A percentile compares a stretch with the other conserved stretches of the same genome.
Evolutionary conservation across 2,113 vertebrate species (phyloP).

Genomic region (Lonchura striata): DNA sequence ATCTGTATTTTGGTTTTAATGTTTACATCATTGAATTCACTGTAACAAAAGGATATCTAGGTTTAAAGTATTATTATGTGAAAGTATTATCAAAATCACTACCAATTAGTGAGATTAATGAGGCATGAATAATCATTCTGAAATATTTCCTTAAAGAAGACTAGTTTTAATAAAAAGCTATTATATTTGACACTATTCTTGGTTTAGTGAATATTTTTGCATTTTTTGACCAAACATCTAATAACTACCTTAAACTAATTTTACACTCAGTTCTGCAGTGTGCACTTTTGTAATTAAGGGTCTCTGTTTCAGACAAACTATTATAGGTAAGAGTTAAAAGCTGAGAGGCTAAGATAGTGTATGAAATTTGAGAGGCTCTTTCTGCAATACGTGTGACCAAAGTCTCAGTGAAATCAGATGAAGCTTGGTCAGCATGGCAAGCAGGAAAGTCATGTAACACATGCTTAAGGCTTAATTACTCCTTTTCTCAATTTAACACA

Average conservation of each 20-base stretch:
- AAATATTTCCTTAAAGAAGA: background rate
- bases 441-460: background rate
- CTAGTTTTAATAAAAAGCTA: background rate
- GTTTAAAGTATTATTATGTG: background rate
- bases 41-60: background rate
- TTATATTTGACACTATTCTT: background rate
- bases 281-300: background rate
- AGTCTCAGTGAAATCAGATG: background rate
- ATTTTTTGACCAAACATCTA: background rate
- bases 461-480: background rate
- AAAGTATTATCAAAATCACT: slow-evolving; percentile 5
- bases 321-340: background rate
- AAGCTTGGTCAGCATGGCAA: background rate
- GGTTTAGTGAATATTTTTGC: background rate
- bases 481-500: background rate
- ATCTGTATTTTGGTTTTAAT: background rate
- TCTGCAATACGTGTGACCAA: background rate
- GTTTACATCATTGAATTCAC: background rate
- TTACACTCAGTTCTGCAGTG: background rate
- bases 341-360: background rate
- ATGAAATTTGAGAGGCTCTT: background rate
- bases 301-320: background rate
- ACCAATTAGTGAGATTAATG: slow-evolving; percentile 13
- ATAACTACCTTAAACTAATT: background rate
- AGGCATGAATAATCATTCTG: background rate